These are phyloP conservation scores for Microcebus murinus DNA, from an alignment of 2,113 vertebrate genomes.

Conservation along the genomic window DNA sequence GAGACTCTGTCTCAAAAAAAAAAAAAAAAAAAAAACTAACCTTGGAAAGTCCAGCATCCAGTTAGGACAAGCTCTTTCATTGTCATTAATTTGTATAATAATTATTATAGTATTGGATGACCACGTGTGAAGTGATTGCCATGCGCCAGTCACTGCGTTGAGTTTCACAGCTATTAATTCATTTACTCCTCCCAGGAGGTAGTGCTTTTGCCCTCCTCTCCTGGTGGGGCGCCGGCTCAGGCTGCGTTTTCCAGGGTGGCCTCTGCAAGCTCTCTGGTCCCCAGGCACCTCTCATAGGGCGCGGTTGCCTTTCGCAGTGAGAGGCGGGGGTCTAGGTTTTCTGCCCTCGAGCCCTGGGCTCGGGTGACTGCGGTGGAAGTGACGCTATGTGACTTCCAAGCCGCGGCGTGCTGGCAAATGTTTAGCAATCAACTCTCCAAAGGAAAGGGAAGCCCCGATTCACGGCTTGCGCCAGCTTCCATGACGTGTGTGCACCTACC, in stretches of 20 bases:
- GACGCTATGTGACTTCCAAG: too few species aligned
- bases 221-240: neutral
- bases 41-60: neutral
- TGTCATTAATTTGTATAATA: neutral
- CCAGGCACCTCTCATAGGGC: accelerated
- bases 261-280: neutral
- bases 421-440: neutral
- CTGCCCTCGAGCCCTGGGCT: neutral
- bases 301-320: too few species aligned
- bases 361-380: too few species aligned
- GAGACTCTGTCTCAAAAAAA: too few species aligned
- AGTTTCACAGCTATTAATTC: neutral
- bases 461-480: neutral
- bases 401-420: neutral
- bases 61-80: neutral
- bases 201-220: accelerated
- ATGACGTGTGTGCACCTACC: accelerated
- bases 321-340: neutral
- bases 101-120: neutral
- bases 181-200: neutral
- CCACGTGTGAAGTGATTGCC: neutral
- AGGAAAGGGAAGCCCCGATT: neutral
- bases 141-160: too few species aligned
- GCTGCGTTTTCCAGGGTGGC: neutral
- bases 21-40: neutral